Evolutionary conservation across 2,113 vertebrate species (phyloP).

Genomic region (Mus pahari): DNA sequence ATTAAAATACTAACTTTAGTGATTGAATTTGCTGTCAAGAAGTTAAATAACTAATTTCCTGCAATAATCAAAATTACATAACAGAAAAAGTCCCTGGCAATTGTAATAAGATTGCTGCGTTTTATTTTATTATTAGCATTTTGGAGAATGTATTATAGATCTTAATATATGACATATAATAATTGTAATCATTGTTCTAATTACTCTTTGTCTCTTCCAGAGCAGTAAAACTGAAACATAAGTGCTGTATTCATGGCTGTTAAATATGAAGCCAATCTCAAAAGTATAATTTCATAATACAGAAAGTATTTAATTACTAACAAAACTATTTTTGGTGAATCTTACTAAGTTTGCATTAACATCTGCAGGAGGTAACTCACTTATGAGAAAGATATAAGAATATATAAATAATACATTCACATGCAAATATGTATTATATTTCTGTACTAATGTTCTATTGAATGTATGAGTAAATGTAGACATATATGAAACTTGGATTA

Average conservation of each 20-base stretch:
- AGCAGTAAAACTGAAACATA: constrained; percentile 1
- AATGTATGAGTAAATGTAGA: not conserved
- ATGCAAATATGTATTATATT: not conserved
- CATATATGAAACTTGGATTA: not conserved
- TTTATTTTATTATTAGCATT: not conserved
- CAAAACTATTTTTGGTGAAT: not conserved
- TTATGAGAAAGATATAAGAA: not conserved
- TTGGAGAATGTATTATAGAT: constrained; percentile 31
- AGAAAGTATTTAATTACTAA: constrained; percentile 24
- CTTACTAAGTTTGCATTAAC: not conserved
- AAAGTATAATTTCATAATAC: constrained; percentile 9
- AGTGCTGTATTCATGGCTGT: not conserved
- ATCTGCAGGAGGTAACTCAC: not conserved
- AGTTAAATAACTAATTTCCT: not conserved
- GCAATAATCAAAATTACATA: constrained; percentile 22
- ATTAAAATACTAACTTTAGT: not conserved
- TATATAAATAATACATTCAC: not conserved
- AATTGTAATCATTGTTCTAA: constrained; percentile 30
- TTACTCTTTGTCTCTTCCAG: constrained; percentile 19
- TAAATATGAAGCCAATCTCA: constrained; percentile 52
- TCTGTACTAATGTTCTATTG: not conserved
- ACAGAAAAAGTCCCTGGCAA: not conserved
- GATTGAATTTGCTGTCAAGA: not conserved
- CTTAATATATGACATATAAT: not conserved
- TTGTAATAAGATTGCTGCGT: not conserved